Conservation (phyloP, 2,888 invertebrate genomes). For the Monopis laevigella region DNA sequence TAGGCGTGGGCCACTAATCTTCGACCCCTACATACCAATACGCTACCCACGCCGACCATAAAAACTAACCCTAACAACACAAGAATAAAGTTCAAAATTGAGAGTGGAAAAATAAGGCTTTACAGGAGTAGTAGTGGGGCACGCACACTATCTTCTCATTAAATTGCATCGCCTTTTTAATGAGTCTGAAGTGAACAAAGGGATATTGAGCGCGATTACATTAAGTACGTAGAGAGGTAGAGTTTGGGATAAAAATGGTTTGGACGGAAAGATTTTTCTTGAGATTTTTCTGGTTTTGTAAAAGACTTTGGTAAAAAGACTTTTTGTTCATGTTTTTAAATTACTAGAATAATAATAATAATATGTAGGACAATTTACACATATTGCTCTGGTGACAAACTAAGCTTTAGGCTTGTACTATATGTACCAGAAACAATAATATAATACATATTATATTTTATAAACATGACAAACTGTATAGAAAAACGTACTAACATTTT, state of each 20-base stretch:
- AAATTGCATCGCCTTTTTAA: constrained; percentile 69
- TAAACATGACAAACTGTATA: no score
- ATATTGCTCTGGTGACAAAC: no score
- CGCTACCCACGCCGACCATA: constrained; percentile 27
- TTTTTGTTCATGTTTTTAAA: no score
- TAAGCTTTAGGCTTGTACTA: no score
- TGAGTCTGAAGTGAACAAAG: constrained; percentile 69
- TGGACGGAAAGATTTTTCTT: not conserved
- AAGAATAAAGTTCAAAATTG: constrained; percentile 29
- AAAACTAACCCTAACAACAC: constrained; percentile 25
- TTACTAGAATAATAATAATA: no score
- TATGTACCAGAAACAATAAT: no score
- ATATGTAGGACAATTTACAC: no score
- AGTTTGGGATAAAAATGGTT: constrained; percentile 25
- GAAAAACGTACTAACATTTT: no score
- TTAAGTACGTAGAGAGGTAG: constrained; percentile 57
- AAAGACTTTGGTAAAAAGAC: no score
- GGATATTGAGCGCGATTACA: constrained; percentile 64
- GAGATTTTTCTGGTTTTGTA: constrained; percentile 2
- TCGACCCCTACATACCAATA: constrained; percentile 65
- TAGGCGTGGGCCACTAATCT: constrained; percentile 67
- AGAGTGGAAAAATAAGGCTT: constrained; percentile 29
- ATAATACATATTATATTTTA: no score
- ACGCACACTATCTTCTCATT: constrained; percentile 68
- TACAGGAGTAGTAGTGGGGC: constrained; percentile 62